Evolutionary conservation across 2,888 invertebrate genomes (phyloP).

Genomic region (Polymixis lichenea): DNA sequence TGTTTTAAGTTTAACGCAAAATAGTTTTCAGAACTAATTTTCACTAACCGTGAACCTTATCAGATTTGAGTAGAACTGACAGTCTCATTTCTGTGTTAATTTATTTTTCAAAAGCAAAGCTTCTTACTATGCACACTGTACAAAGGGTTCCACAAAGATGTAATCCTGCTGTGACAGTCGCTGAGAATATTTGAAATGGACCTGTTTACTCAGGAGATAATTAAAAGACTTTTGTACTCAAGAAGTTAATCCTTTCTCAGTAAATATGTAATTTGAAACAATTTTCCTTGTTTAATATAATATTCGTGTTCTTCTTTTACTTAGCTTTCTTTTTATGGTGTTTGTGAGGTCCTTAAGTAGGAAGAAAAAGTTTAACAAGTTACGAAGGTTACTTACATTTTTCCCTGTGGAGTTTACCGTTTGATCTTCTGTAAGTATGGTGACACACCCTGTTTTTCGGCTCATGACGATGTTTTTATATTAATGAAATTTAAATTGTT

Average conservation of each 20-base stretch:
- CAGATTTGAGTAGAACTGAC: constrained; percentile 1
- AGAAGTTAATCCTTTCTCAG: constrained; percentile 39
- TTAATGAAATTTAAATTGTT: neutral
- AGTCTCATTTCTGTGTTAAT: constrained; percentile 23
- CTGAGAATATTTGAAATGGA: constrained; percentile 31
- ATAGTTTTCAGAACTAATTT: neutral
- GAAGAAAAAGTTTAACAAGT: constrained; percentile 15
- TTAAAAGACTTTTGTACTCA: constrained; percentile 36
- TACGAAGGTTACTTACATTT: neutral
- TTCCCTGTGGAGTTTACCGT: constrained; percentile 9
- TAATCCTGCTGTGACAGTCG: constrained; percentile 28
- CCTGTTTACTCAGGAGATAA: constrained; percentile 49
- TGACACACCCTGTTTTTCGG: neutral
- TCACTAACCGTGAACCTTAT: constrained; percentile 1
- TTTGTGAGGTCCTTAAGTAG: neutral
- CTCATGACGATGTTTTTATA: neutral
- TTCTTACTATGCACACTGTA: constrained; percentile 12
- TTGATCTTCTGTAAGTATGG: constrained; percentile 13
- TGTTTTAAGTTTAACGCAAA: neutral
- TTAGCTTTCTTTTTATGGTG: neutral
- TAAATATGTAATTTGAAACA: constrained; percentile 50
- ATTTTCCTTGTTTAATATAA: constrained; percentile 22
- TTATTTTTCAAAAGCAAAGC: constrained; percentile 31
- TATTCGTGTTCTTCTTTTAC: constrained; percentile 12
- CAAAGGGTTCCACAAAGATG: constrained; percentile 34